phyloP scores from a whole-genome alignment of 2,888 invertebrate species.

The Cantharis nigra region DNA sequence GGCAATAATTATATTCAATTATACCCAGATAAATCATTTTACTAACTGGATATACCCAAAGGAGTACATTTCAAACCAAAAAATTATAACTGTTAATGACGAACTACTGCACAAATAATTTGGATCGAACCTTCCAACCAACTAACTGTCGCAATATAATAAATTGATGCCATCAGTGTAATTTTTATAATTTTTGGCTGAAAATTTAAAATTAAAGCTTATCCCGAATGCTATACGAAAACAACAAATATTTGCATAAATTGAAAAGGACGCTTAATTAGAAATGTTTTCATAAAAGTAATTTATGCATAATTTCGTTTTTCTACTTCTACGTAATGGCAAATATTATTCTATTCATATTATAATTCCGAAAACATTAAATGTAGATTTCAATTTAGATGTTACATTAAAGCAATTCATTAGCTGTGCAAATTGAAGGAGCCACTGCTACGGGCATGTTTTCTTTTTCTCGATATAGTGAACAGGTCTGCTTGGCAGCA shows the following conservation, averaged over 20 bases:
- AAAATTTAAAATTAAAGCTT: background rate
- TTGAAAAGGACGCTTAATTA: background rate
- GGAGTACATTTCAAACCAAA: no score
- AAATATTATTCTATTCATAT: background rate
- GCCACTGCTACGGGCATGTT: slow-evolving; percentile 19
- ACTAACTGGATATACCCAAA: no score
- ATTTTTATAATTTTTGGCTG: background rate
- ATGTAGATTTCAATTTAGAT: background rate
- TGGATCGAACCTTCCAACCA: no score
- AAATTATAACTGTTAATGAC: no score
- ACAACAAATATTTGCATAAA: background rate
- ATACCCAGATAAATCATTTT: no score
- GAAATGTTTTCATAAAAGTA: background rate
- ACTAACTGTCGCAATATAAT: no score
- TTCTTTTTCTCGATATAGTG: slow-evolving; percentile 9
- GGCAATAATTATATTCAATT: no score
- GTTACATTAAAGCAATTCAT: background rate
- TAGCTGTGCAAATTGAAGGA: slow-evolving; percentile 9
- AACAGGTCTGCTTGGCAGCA: slow-evolving; percentile 19
- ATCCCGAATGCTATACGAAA: background rate
- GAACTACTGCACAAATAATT: no score
- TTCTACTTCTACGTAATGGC: background rate
- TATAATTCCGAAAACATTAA: background rate
- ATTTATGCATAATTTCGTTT: background rate
- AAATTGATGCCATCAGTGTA: background rate